Evolutionary conservation across 2,113 vertebrate species (phyloP), one percentile per base, ranked within the genome.

Genomic region (Epinephelus lanceolatus): DNA sequence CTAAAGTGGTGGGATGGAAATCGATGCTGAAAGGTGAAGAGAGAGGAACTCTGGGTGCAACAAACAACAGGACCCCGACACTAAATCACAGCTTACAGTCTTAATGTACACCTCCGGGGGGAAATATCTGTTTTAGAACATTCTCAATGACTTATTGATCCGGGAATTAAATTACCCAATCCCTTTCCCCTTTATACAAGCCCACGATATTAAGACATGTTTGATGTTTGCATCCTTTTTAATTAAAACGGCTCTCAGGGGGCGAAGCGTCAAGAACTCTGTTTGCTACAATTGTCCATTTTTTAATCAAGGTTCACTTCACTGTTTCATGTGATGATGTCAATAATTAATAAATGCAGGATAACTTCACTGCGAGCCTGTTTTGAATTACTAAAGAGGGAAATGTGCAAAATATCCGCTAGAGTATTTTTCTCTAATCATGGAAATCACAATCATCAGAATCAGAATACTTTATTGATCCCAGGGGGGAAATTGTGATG

Each of bases 91-190:
- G 81, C 74, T 72, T 76, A 76, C 81, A 83, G 71, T 84, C 67
- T 60, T 86, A 88, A 92, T 88, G 83, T 83, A 78, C 69, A 87
- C 86, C 85, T 92, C 86, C 81, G 6, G 79, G 77, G 84, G 88
- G 87, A 90, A 91, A 93, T 86, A 86, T 90, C 62, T 74, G 53
- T 89, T 93, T 87, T 81, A 75, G 74, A 88, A 81, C 77, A 62
- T 84, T 81, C 72, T 62, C 79, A 80, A 83, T 88, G 88, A 89
- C 84, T 90, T 93, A 93, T 94, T 85, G 90, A 94, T 93, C 77
- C 15, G 6, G 63, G 75, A 89, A 89, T 87, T 69, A 85, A 86
- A 92, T 85, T 75, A 80, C 73, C 0, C 47, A 1, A 79, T 68
- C 78, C 80, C 68, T 74, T 72, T 74, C 40, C 71, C 75, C 56